Base-by-base conservation (phyloP, 2,797 vertebrate species). In the Naso thynnoides region DNA sequence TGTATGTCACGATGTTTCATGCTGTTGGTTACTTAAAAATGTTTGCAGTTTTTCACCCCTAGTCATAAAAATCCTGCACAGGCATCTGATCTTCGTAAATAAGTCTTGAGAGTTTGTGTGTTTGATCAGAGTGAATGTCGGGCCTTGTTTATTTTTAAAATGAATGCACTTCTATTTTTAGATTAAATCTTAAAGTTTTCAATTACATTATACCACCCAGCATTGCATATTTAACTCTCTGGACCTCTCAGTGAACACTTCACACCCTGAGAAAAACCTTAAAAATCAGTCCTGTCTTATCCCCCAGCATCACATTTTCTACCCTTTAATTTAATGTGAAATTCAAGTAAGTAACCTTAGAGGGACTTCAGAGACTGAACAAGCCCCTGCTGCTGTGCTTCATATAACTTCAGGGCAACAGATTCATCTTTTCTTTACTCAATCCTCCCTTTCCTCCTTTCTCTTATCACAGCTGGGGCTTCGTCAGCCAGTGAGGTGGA, bases 391-490 rank as follows among this genome's bases (percentile, higher is more conserved):
- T 15, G 56, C 50, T 72, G 3, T 29, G 67, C 68, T 73, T 8
- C 52, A 56, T 58, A 33, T 70, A 78, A 61, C 68, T 52, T 73
- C 21, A 78, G 53, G 38, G 21, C 58, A 58, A 48, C 50, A 58
- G 24, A 79, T 81, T 62, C 53, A 59, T 84, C 54, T 71, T 65
- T 52, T 55, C 47, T 80, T 39, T 76, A 68, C 70, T 57, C 59
- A 52, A 2, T 74, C 74, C 48, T 77, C 70, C 64, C 52, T 42
- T 19, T 72, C 73, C 71, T 74, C 27, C 21, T 63, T 54, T 69
- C 50, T 78, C 76, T 87, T 82, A 84, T 87, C 80, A 83, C 45
- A 48, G 59, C 44, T 61, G 44, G 50, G 39, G 48, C 74, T 75
- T 80, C 33, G 6, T 86, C 60, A 71, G 58, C 61, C 61, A 49